Conservation (phyloP, 2,797 vertebrate species). For the Argentina silus region DNA sequence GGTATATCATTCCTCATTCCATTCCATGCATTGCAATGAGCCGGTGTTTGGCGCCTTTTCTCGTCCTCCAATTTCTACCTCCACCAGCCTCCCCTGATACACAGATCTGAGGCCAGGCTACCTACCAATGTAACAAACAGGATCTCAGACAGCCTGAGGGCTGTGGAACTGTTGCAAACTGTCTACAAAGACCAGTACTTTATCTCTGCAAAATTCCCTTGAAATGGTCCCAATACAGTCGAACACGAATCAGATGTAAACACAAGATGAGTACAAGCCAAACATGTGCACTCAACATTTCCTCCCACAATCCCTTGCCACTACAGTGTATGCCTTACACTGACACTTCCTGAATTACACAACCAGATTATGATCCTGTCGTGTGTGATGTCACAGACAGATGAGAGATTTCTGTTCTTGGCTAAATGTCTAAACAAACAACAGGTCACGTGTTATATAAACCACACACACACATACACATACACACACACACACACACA, state of each 20-base stretch:
- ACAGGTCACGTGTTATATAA: neutral
- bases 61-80: no score
- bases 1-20: no score
- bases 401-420: neutral
- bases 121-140: constrained; percentile 1
- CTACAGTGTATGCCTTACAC: neutral
- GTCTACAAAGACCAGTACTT: neutral
- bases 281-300: neutral
- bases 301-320: neutral
- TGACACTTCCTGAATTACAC: neutral
- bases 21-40: no score
- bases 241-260: neutral
- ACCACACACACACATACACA: neutral
- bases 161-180: neutral
- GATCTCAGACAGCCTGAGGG: neutral
- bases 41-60: no score
- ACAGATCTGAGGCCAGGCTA: no score
- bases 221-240: no score
- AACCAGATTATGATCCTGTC: neutral
- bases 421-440: neutral
- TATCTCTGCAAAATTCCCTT: neutral
- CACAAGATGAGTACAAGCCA: neutral
- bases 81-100: no score
- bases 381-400: neutral
- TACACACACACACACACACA: no score